These are phyloP conservation scores for Seriola aureovittata DNA, from an alignment of 2,113 vertebrate species.

Conservation along the genomic window DNA sequence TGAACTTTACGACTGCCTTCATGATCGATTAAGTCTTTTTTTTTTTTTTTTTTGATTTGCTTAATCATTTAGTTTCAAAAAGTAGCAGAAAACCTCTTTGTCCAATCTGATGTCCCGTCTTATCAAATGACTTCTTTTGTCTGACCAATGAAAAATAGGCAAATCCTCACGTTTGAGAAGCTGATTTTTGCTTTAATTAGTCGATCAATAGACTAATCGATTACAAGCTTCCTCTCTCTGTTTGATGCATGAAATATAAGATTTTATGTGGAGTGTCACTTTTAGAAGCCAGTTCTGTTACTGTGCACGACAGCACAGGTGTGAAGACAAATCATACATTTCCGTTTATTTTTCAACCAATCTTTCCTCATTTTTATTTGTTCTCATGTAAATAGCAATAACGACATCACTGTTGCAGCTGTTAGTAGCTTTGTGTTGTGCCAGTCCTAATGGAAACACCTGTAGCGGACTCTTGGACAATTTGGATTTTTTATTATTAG, in stretches of 20 bases:
- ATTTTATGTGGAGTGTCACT: conserved; percentile 30
- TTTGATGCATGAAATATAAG: not conserved
- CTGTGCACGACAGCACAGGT: conserved; percentile 33
- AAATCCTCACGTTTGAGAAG: not conserved
- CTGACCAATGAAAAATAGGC: not conserved
- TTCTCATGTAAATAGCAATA: conserved; percentile 67
- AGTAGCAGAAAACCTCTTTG: not conserved
- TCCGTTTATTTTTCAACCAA: conserved; percentile 19
- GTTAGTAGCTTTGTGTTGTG: conserved; percentile 39
- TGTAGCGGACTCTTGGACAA: conserved; percentile 28
- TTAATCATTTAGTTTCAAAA: not conserved
- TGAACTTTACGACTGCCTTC: not conserved
- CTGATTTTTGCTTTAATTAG: not conserved
- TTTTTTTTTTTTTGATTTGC: no score
- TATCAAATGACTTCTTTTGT: not conserved
- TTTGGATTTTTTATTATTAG: not conserved
- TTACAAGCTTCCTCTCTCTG: no score
- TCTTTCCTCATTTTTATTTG: conserved; percentile 3
- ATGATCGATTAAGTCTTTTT: not conserved
- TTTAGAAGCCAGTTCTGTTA: conserved; percentile 25
- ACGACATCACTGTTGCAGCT: conserved; percentile 39
- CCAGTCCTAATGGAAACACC: conserved; percentile 26
- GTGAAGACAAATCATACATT: conserved; percentile 27
- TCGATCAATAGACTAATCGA: no score
- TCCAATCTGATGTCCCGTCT: not conserved